phyloP scores from a whole-genome alignment of 35 echinoderm and acorn worm genomes.

The Chiridota heheva region DNA sequence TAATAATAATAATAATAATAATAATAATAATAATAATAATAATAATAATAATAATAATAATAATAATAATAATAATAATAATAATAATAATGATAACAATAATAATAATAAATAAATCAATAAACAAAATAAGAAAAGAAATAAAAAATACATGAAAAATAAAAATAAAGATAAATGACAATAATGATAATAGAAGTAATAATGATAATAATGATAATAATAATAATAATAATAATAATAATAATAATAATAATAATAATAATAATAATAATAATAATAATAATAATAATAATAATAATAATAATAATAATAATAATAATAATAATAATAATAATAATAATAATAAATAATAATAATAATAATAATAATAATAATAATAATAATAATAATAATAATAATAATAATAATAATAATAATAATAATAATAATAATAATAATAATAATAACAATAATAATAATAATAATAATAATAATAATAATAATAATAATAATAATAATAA shows the following conservation, averaged over 20 bases:
- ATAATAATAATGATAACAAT: conserved; percentile 4
- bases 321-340: not conserved
- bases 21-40: not conserved
- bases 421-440: not conserved
- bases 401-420: not conserved
- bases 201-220: not conserved
- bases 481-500: not conserved
- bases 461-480: not conserved
- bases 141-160: no score
- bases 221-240: not conserved
- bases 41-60: not conserved
- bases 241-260: not conserved
- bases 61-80: conserved; percentile 11
- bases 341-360: not conserved
- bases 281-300: not conserved
- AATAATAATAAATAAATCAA: conserved; percentile 6
- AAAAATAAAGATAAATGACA: no score
- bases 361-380: not conserved
- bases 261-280: not conserved
- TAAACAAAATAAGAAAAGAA: not conserved
- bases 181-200: not conserved
- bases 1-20: not conserved
- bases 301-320: not conserved
- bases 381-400: not conserved
- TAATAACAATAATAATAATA: not conserved